phyloP scores from a whole-genome alignment of 35 echinoderm and acorn worm genomes.

The Heliocidaris erythrogramma region DNA sequence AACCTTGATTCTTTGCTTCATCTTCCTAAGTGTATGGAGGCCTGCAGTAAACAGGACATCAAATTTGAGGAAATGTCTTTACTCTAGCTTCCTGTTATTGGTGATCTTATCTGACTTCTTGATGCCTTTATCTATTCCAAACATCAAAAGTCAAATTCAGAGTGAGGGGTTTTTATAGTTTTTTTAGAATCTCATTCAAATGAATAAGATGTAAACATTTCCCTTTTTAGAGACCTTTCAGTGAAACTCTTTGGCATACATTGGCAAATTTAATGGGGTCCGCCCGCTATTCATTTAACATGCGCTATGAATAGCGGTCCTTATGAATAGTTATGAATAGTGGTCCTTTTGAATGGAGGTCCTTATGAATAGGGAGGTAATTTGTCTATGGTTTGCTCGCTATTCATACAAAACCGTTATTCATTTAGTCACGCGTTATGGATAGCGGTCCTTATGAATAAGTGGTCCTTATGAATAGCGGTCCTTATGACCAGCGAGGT shows the following conservation, averaged over 20 bases:
- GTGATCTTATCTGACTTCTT: background rate
- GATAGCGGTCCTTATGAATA: too few species aligned
- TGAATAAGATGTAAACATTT: background rate
- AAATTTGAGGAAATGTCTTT: constrained; percentile 2
- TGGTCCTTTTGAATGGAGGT: too few species aligned
- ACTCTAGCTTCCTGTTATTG: background rate
- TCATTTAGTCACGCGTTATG: too few species aligned
- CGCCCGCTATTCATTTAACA: too few species aligned
- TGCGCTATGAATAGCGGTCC: too few species aligned
- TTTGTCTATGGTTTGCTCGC: too few species aligned
- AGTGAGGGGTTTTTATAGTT: background rate
- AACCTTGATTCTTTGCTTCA: background rate
- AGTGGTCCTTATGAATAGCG: too few species aligned
- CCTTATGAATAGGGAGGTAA: too few species aligned
- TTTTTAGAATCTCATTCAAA: background rate
- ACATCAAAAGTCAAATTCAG: background rate
- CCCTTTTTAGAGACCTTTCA: background rate
- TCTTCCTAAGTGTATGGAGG: background rate
- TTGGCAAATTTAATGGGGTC: background rate
- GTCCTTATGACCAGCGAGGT: too few species aligned
- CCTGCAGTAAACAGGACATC: background rate
- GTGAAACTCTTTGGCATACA: background rate
- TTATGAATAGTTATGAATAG: too few species aligned
- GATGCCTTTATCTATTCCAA: background rate
- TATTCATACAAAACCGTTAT: too few species aligned